Conservation (phyloP, 2,797 vertebrate genomes). For the Sylvilagus floridanus region DNA sequence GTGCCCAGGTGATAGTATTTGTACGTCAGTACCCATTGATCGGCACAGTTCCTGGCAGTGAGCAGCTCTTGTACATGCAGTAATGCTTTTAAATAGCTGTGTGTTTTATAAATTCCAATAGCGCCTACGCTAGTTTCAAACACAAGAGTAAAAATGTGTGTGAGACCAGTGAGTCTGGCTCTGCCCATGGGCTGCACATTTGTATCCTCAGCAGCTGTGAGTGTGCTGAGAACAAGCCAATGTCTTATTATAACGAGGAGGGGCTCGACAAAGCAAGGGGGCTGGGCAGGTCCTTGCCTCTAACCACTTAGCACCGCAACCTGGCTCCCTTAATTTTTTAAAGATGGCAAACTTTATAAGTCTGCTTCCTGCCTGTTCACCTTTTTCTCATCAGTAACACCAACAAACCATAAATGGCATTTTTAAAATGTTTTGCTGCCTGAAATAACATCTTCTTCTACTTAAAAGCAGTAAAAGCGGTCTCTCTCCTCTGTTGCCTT, state of each 20-base stretch:
- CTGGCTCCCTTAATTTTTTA: slow-evolving; percentile 7
- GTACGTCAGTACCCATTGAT: not conserved
- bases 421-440: slow-evolving; percentile 57
- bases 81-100: not conserved
- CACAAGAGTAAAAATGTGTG: not conserved
- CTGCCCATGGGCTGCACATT: not conserved
- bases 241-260: not conserved
- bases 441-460: slow-evolving; percentile 68
- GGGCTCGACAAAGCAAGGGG: not conserved
- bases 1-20: not conserved
- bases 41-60: not conserved
- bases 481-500: not conserved
- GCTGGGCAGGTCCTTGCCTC: not conserved
- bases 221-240: not conserved
- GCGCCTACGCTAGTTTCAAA: not conserved
- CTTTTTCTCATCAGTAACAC: slow-evolving; percentile 47
- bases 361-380: not conserved
- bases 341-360: slow-evolving; percentile 42
- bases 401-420: slow-evolving; percentile 65
- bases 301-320: not conserved
- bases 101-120: slow-evolving; percentile 13
- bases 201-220: not conserved
- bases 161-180: not conserved
- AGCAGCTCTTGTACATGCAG: slow-evolving; percentile 21
- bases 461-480: slow-evolving; percentile 56